Percentiles rank a stretch among this genome's conserved stretches.
Conservation (phyloP, 2,797 vertebrate genomes). For the Leptatherina wallacei region DNA sequence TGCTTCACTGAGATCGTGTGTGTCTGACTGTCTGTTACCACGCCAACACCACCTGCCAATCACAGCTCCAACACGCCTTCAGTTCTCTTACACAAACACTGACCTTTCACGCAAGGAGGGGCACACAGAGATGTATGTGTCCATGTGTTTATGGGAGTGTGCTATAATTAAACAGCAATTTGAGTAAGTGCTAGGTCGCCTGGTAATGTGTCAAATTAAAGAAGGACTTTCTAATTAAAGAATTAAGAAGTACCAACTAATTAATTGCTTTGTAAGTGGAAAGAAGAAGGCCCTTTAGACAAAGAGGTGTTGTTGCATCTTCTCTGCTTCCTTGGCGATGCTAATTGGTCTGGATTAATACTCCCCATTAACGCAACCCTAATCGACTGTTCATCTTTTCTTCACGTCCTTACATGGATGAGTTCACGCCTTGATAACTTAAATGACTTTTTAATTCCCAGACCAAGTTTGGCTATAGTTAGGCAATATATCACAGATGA, state of each 20-base stretch:
- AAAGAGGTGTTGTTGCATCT: constrained; percentile 52
- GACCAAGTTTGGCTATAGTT: constrained; percentile 37
- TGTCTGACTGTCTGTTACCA: constrained; percentile 61
- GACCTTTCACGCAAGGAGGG: constrained; percentile 29
- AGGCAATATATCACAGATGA: constrained; percentile 21
- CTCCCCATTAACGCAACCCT: constrained; percentile 50
- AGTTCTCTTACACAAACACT: constrained; percentile 37
- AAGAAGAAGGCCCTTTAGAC: constrained; percentile 55
- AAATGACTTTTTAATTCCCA: constrained; percentile 47
- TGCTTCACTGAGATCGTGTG: constrained; percentile 60
- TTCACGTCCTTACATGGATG: constrained; percentile 41
- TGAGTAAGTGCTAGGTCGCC: constrained; percentile 50
- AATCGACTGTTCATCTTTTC: constrained; percentile 54
- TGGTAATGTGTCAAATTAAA: constrained; percentile 66
- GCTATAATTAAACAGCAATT: constrained; percentile 56
- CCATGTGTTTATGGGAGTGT: constrained; percentile 25
- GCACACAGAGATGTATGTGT: constrained; percentile 6
- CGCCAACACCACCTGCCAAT: constrained; percentile 72
- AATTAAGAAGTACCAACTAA: constrained; percentile 65
- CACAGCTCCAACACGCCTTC: constrained; percentile 55
- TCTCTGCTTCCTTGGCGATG: constrained; percentile 45
- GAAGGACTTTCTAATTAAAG: constrained; percentile 63
- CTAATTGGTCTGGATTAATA: constrained; percentile 75
- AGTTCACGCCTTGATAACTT: constrained; percentile 37
- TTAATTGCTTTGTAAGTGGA: constrained; percentile 70